A percentile compares a stretch with the other conserved stretches of the same genome.
Evolutionary conservation across 2,113 vertebrate species (phyloP).

Genomic region (Calonectris borealis): DNA sequence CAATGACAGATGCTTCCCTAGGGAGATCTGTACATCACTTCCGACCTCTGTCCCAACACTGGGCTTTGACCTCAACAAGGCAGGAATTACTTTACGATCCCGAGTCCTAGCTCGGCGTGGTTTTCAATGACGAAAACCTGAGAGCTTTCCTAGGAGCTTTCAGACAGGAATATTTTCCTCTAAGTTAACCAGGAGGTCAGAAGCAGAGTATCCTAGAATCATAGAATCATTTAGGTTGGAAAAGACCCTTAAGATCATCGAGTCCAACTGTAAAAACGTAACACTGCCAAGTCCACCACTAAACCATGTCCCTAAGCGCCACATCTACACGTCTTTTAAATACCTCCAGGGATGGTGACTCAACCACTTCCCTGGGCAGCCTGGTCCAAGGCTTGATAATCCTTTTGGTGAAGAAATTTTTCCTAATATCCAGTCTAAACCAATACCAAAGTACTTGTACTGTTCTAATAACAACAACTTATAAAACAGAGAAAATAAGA

Average conservation of each 20-base stretch:
- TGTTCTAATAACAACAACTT: neutral
- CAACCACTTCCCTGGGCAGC: neutral
- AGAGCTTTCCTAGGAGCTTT: neutral
- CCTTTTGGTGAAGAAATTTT: neutral
- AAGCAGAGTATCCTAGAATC: neutral
- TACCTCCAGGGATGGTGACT: neutral
- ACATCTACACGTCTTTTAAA: neutral
- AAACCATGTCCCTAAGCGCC: accelerated
- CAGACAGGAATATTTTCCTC: neutral
- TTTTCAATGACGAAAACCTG: neutral
- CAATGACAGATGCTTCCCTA: neutral
- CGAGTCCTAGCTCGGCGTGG: accelerated
- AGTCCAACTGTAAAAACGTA: neutral
- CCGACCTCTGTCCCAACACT: neutral
- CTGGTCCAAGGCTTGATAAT: neutral
- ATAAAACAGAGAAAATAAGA: neutral
- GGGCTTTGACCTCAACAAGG: neutral
- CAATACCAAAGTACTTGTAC: neutral
- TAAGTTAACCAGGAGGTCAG: neutral
- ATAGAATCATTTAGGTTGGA: neutral
- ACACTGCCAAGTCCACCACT: neutral
- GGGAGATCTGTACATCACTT: neutral
- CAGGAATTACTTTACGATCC: neutral
- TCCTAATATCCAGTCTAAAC: neutral
- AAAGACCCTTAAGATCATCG: neutral